Evolutionary conservation across 2,888 invertebrate species (phyloP), one percentile per base, ranked within the genome.

Genomic region (Noctua janthe): DNA sequence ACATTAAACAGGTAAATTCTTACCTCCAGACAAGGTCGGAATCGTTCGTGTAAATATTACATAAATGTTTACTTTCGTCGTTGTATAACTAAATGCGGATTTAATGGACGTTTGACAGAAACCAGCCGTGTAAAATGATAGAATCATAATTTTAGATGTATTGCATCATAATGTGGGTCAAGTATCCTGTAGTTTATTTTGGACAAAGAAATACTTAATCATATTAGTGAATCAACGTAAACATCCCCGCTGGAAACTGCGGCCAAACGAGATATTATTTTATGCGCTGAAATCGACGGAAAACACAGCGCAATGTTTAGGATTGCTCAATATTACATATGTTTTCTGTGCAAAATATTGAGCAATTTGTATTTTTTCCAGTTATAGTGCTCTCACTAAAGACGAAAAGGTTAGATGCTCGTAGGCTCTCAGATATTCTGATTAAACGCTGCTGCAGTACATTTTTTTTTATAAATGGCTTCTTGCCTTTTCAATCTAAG

Each of bases 11-110:
- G 47, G 39, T 71, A 74, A 69, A 69, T 69, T 64, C 17, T 76
- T 72, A 64, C 7, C 15, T 70, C 10, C 10, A 29, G 1, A 29
- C 87, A 81, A 84, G 81, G 79, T 80, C 47, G 39, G 49, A 84
- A 74, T 71, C 71, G 72, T 74, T 79, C 51, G n/a, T 47, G 82
- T 81, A 81, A 88, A 81, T 73, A 82, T 70, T 74, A 71, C 15
- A 59, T 47, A 70, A 72, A 43, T 83, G 76, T 83, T 87, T 85
- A 83, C 43, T 69, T 82, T 73, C 8, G 39, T n/a, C 17, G 20
- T 56, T 70, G 85, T 76, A 75, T 83, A 76, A 70, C 56, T 70
- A 71, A 77, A 39, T 11, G 54, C 47, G 11, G 59, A 49, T 77
- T 64, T 64, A 78, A 49, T 47, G 35, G 70, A 81, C 51, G 59